phyloP scores from a whole-genome alignment of 2,888 invertebrate genomes.

The Cerastoderma edule region DNA sequence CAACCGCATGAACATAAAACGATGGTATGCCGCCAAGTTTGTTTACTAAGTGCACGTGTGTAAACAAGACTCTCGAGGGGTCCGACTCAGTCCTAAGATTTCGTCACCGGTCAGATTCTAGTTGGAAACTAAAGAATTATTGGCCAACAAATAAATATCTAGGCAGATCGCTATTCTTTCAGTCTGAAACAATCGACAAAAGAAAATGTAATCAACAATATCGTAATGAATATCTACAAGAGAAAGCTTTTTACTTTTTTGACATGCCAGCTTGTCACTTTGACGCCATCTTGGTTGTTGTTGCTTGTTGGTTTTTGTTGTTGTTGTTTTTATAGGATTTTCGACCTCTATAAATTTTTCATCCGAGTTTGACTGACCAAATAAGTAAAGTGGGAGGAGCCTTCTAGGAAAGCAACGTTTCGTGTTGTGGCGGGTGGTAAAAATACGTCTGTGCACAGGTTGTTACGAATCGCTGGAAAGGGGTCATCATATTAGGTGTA shows the following conservation, averaged over 20 bases:
- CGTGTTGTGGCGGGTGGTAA: too few relatives aligned
- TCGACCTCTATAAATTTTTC: not conserved
- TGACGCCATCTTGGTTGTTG: conserved; percentile 17
- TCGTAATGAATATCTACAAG: not conserved
- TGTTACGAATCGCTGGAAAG: too few relatives aligned
- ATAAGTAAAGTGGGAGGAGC: too few relatives aligned
- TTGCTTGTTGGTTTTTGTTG: conserved; percentile 20
- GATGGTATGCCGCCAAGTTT: too few relatives aligned
- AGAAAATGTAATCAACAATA: not conserved
- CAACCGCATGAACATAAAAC: too few relatives aligned
- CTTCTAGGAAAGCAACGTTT: too few relatives aligned
- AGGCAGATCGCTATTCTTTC: not conserved
- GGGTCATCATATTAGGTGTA: too few relatives aligned
- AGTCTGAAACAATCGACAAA: not conserved
- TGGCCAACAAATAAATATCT: not conserved
- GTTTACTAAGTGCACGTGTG: too few relatives aligned
- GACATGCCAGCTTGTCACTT: conserved; percentile 26
- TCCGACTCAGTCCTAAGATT: too few relatives aligned
- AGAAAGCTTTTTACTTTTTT: not conserved
- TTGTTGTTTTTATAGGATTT: not conserved
- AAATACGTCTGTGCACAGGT: too few relatives aligned
- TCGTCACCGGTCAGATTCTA: not conserved
- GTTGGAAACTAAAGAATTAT: not conserved
- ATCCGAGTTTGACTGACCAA: too few relatives aligned
- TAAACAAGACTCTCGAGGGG: too few relatives aligned